Percentiles rank a stretch among this genome's conserved stretches.
Conservation (phyloP, 2,888 invertebrate genomes). For the Tipula confusa region DNA sequence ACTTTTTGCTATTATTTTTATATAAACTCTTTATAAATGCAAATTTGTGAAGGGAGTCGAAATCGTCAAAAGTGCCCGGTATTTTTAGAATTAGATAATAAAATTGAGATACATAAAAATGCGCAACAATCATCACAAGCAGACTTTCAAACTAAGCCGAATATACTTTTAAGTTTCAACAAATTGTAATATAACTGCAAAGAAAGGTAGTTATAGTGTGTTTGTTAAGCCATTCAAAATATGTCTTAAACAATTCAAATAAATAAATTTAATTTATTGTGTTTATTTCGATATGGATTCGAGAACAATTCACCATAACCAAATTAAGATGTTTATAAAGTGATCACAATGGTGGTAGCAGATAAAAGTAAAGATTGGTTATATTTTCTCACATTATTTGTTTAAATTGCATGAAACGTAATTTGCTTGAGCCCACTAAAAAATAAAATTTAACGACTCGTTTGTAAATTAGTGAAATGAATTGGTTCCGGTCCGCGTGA, state of each 20-base stretch:
- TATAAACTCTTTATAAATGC: no score
- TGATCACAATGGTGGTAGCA: background rate
- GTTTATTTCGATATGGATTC: background rate
- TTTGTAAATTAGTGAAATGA: background rate
- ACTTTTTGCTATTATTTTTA: no score
- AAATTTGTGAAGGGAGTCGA: no score
- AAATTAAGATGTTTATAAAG: background rate
- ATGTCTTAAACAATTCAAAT: background rate
- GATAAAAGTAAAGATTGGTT: background rate
- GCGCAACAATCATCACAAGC: no score
- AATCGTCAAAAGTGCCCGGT: no score
- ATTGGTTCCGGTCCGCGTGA: background rate
- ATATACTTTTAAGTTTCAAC: no score
- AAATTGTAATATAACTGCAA: background rate
- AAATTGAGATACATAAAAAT: no score
- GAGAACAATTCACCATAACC: background rate
- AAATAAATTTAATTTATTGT: background rate
- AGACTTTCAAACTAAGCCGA: no score
- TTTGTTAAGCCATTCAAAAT: background rate
- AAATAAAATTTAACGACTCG: background rate
- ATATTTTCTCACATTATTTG: background rate
- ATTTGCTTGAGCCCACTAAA: background rate
- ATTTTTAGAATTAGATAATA: no score
- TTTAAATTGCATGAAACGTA: background rate
- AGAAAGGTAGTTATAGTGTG: background rate